Evolutionary conservation across 2,888 invertebrate genomes (phyloP), one percentile per base, ranked within the genome.

Genomic region (Drosophila demipolita): DNA sequence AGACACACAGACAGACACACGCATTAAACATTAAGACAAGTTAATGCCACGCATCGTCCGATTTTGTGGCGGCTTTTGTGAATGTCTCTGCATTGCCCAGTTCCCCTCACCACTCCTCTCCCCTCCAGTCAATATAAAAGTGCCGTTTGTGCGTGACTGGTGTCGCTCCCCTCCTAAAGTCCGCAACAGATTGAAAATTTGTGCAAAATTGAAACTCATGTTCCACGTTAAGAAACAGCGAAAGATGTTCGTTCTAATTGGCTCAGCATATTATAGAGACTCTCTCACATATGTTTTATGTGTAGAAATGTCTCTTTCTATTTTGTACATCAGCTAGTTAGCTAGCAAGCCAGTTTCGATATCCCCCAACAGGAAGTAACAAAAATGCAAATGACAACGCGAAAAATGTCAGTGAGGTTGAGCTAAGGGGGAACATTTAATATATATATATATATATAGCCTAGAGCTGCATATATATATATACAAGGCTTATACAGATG

Each of bases 61-160:
- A 82, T 82, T 78, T 82, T 73, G 38, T 72, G 73, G 68, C 45
- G 78, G 82, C 73, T 73, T 78, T 80, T 77, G 63, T 78, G 66
- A 59, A 55, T 76, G 66, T 53, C 38, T 61, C 40, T 49, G 45
- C 45, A 23, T 3, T 57, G 20, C 36, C 26, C 52, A 26, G 2
- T 50, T 12, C n/a, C n/a, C 35, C 60, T 29, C 29, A 6, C 29
- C 6, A 29, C 29, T 29, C 15, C 33, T n/a, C 4, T 8, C 15
- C 20, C 0, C 2, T 8, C 12, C 23, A 3, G n/a, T 58, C 29
- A 8, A 26, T 60, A 23, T 3, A 42, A 82, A 79, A 73, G 78
- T 82, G 64, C 78, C 78, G 82, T 82, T 79, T 79, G 82, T 82
- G 78, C 78, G 78, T 79, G 78, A 78, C 82, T 71, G 53, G 65